Conservation (phyloP, 2,113 vertebrate species). For the Calyptomena viridis region DNA sequence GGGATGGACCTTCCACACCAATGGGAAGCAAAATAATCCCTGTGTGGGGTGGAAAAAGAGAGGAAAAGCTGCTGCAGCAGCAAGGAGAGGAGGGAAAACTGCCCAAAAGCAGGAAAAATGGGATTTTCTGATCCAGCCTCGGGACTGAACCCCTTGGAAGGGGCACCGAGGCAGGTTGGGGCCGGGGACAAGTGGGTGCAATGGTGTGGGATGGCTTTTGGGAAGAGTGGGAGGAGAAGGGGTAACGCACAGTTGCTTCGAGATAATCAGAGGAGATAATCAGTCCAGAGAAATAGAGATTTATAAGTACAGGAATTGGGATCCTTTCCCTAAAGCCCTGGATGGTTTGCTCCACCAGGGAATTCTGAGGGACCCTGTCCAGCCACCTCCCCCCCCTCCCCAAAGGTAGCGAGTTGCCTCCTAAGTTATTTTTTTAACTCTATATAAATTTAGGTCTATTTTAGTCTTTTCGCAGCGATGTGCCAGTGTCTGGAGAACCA, state of each 20-base stretch:
- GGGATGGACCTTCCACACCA: not conserved
- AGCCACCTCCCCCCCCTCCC: not conserved
- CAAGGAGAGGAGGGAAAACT: not conserved
- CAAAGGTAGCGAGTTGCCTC: not conserved
- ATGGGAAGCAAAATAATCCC: not conserved
- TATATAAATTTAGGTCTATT: constrained; percentile 66
- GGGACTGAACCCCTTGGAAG: not conserved
- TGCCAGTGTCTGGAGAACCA: constrained; percentile 63
- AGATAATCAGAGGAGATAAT: constrained; percentile 51
- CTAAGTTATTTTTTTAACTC: constrained; percentile 68
- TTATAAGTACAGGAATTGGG: not conserved
- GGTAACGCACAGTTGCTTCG: not conserved
- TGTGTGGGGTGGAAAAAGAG: accelerated
- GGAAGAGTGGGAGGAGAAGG: not conserved
- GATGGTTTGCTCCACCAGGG: not conserved
- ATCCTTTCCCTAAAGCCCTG: not conserved
- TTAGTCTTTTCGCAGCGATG: constrained; percentile 46
- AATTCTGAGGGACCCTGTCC: not conserved
- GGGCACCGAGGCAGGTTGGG: not conserved
- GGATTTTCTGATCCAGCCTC: not conserved
- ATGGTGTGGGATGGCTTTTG: not conserved
- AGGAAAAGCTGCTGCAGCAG: not conserved
- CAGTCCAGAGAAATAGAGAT: not conserved
- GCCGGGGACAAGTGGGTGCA: constrained; percentile 40
- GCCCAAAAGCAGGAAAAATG: not conserved